Evolutionary conservation across 1,140 invertebrate species (phyloP).

Genomic region (Brachystomella parvula): DNA sequence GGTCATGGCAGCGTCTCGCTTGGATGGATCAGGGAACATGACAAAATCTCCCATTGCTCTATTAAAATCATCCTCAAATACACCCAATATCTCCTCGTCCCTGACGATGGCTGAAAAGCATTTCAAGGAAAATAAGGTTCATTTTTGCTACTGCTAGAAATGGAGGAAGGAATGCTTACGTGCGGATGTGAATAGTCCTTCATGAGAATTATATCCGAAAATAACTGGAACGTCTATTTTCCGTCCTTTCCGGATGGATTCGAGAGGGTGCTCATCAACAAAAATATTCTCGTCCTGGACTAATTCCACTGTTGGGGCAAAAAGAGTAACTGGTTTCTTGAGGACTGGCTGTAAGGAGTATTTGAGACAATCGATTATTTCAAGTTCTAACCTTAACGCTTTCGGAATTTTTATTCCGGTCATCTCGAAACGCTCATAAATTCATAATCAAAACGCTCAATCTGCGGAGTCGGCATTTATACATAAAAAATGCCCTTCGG

Average conservation of each 20-base stretch:
- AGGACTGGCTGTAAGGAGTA: slow-evolving; percentile 12
- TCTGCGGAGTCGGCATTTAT: too few species aligned
- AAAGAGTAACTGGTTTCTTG: slow-evolving; percentile 10
- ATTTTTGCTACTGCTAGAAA: too few species aligned
- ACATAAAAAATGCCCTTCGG: too few species aligned
- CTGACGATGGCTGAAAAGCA: slow-evolving; percentile 14
- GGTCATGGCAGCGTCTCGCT: neutral
- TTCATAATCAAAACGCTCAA: too few species aligned
- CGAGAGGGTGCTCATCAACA: slow-evolving; percentile 21
- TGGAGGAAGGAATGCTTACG: neutral
- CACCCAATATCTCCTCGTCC: slow-evolving; percentile 2
- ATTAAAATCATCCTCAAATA: slow-evolving; percentile 20
- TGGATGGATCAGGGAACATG: neutral
- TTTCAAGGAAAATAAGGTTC: too few species aligned
- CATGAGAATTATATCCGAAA: slow-evolving; percentile 16
- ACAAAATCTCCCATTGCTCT: slow-evolving; percentile 1
- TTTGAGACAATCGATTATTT: neutral
- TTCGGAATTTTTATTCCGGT: too few species aligned
- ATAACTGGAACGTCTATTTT: slow-evolving; percentile 17
- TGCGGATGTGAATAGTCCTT: slow-evolving; percentile 19
- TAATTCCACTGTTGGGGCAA: slow-evolving; percentile 20
- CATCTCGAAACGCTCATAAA: too few species aligned
- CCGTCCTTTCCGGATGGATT: slow-evolving; percentile 6
- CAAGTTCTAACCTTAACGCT: neutral
- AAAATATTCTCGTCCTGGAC: slow-evolving; percentile 1